Conservation (phyloP, 2,888 invertebrate species). For the Ischnus inquisitorius region DNA sequence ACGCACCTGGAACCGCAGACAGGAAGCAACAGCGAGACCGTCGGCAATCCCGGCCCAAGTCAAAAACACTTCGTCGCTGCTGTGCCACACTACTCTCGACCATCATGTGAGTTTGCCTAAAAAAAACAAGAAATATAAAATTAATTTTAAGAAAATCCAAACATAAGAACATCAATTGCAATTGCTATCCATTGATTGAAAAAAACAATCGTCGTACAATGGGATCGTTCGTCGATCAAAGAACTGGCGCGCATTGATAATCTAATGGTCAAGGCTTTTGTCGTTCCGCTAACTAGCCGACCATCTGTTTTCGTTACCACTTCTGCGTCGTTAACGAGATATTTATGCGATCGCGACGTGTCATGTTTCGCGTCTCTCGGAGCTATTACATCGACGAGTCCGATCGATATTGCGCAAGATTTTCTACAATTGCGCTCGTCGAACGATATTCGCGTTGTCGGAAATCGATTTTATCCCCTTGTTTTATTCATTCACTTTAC, state of each 20-base stretch:
- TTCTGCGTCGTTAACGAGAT: constrained; percentile 52
- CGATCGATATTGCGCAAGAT: constrained; percentile 33
- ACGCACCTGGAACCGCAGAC: constrained; percentile 81
- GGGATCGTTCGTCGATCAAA: background rate
- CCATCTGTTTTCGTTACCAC: constrained; percentile 32
- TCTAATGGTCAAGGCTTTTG: background rate
- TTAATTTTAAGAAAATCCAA: background rate
- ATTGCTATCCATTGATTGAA: background rate
- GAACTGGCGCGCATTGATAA: constrained; percentile 12
- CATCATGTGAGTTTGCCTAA: constrained; percentile 82
- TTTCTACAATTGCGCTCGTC: background rate
- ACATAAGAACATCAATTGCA: background rate
- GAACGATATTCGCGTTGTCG: background rate
- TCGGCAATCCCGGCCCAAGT: constrained; percentile 74
- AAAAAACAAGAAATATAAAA: constrained; percentile 22
- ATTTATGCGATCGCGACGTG: constrained; percentile 44
- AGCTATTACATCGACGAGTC: constrained; percentile 16
- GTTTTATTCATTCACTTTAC: background rate
- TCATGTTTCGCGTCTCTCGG: constrained; percentile 43
- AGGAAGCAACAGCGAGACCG: constrained; percentile 71
- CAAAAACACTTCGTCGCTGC: constrained; percentile 72
- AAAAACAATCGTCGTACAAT: background rate
- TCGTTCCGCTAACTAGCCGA: constrained; percentile 32
- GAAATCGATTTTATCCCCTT: background rate
- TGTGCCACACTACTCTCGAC: constrained; percentile 82